Percentiles rank a stretch among this genome's conserved stretches.
phyloP scores from a whole-genome alignment of 2,888 invertebrate genomes.

The Tachina grossa region DNA sequence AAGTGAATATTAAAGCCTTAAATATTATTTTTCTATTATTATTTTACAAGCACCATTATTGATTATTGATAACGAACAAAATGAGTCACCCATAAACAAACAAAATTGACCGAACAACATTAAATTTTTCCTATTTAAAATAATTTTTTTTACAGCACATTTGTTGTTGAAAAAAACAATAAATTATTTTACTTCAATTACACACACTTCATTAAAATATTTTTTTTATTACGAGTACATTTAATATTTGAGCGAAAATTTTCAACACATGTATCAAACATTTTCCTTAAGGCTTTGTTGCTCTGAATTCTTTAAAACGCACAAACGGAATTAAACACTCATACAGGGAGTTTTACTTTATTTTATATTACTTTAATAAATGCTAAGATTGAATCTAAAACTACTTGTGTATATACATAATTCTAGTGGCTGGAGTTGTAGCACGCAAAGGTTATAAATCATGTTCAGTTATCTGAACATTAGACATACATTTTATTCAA shows the following conservation, averaged over 20 bases:
- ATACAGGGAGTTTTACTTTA: neutral
- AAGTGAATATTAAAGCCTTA: neutral
- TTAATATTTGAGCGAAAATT: conserved; percentile 5
- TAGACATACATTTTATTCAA: neutral
- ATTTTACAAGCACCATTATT: neutral
- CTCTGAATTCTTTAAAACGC: conserved; percentile 27
- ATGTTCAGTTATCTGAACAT: conserved; percentile 25
- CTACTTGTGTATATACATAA: neutral
- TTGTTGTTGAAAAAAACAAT: conserved; percentile 19
- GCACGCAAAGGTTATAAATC: conserved; percentile 61
- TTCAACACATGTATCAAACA: conserved; percentile 51
- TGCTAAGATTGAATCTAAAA: conserved; percentile 11
- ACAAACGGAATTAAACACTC: neutral
- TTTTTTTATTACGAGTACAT: neutral
- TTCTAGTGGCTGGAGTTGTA: conserved; percentile 3
- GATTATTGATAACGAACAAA: neutral
- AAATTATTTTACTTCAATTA: conserved; percentile 27
- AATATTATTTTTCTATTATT: neutral
- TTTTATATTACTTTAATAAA: neutral
- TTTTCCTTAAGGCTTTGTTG: conserved; percentile 31
- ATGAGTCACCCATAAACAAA: conserved; percentile 36
- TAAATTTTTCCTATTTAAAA: neutral
- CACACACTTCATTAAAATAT: conserved; percentile 3
- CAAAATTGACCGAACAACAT: neutral
- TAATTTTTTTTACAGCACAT: conserved; percentile 1